A percentile compares a stretch with the other conserved stretches of the same genome.
Evolutionary conservation across 2,113 vertebrate species (phyloP).

Genomic region (Otis tarda): DNA sequence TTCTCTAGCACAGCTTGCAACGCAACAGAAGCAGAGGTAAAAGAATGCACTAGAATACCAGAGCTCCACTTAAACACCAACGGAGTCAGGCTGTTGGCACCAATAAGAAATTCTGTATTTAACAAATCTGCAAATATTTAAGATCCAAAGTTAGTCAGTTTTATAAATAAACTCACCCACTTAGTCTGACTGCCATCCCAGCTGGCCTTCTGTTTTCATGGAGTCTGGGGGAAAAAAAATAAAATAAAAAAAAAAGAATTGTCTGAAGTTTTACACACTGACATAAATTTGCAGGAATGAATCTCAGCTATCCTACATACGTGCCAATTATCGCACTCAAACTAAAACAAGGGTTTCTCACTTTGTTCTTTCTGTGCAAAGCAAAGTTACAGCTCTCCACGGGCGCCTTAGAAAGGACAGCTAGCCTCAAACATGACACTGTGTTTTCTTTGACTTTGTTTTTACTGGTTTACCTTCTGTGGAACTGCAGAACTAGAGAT

Average conservation of each 20-base stretch:
- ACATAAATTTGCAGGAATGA: not conserved
- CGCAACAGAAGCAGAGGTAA: slow-evolving; percentile 70
- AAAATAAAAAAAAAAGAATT: not conserved
- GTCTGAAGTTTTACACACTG: not conserved
- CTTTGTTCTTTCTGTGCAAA: not conserved
- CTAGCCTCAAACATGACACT: not conserved
- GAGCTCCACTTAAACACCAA: slow-evolving; percentile 71
- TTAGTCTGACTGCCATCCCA: slow-evolving; percentile 45
- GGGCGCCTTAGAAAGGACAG: not conserved
- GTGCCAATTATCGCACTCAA: accelerated
- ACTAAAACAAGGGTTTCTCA: not conserved
- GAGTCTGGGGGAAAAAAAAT: not conserved
- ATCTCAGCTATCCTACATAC: not conserved
- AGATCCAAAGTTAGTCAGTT: slow-evolving; percentile 49
- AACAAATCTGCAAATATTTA: slow-evolving; percentile 60
- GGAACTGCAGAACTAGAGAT: not conserved
- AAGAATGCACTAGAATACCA: slow-evolving; percentile 72
- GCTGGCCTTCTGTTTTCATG: slow-evolving; percentile 42
- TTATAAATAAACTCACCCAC: slow-evolving; percentile 60
- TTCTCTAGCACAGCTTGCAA: slow-evolving; percentile 71
- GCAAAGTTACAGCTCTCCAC: not conserved
- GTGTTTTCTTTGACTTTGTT: not conserved
- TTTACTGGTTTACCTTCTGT: not conserved
- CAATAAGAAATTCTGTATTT: slow-evolving; percentile 69
- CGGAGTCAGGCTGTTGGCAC: slow-evolving; percentile 71